phyloP scores from a whole-genome alignment of 2,113 vertebrate species.

The Eonycteris spelaea region DNA sequence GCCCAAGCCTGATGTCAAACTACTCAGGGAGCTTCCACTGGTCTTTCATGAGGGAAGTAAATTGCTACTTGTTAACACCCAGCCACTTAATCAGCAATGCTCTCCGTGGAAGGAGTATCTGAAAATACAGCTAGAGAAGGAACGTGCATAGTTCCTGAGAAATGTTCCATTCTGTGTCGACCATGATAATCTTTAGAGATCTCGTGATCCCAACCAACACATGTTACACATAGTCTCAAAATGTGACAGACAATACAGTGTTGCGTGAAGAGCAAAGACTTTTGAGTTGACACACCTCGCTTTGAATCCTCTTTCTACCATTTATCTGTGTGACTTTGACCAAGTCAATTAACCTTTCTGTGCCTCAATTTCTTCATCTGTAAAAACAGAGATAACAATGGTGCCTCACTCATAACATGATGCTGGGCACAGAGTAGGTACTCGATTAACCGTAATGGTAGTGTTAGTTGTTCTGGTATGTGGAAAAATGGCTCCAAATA shows the following conservation, averaged over 20 bases:
- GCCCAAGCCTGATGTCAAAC: background rate
- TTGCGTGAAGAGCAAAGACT: background rate
- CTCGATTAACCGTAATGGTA: background rate
- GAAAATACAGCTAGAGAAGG: background rate
- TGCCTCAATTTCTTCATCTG: background rate
- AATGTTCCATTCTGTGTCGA: background rate
- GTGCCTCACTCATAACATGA: background rate
- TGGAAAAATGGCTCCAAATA: background rate
- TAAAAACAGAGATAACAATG: background rate
- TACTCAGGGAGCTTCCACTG: background rate
- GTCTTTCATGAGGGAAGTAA: background rate
- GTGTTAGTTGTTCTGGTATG: accelerated
- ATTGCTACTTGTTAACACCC: background rate
- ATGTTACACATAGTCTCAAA: accelerated
- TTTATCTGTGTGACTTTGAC: background rate
- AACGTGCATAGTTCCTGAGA: background rate
- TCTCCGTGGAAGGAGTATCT: background rate
- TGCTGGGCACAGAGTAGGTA: background rate
- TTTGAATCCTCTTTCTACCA: background rate
- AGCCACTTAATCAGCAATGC: background rate
- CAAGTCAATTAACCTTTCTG: background rate
- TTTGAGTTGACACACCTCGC: background rate
- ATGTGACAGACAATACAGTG: background rate
- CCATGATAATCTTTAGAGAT: background rate
- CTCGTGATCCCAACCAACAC: background rate